phyloP scores from a whole-genome alignment of 2,888 invertebrate species.

The Himalopsyche japonica region DNA sequence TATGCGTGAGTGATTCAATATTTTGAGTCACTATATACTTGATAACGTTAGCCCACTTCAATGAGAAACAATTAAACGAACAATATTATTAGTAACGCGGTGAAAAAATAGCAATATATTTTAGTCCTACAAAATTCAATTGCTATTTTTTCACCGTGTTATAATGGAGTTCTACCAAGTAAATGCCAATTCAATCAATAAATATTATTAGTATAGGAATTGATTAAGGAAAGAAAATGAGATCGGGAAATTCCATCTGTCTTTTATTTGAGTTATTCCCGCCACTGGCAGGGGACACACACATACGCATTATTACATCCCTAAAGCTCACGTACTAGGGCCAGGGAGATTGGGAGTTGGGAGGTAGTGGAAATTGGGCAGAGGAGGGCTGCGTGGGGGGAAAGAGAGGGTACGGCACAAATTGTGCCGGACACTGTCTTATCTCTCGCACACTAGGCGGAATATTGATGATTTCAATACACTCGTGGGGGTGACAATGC shows the following conservation, averaged over 20 bases:
- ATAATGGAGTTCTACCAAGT: too few relatives aligned
- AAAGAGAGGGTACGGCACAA: slow-evolving; percentile 25
- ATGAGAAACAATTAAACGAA: too few relatives aligned
- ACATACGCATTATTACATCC: not conserved
- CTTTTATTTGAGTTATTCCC: not conserved
- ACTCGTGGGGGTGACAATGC: slow-evolving; percentile 11
- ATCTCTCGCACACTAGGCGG: slow-evolving; percentile 40
- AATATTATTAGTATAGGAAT: too few relatives aligned
- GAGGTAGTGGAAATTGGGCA: not conserved
- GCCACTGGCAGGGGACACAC: not conserved
- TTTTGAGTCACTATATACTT: too few relatives aligned
- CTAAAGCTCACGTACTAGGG: slow-evolving; percentile 4
- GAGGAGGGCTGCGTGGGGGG: not conserved
- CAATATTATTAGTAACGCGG: too few relatives aligned
- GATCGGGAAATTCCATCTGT: not conserved
- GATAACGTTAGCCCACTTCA: too few relatives aligned
- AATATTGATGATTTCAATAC: slow-evolving; percentile 40
- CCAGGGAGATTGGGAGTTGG: not conserved
- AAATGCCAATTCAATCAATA: too few relatives aligned
- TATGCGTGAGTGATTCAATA: too few relatives aligned
- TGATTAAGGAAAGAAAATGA: too few relatives aligned
- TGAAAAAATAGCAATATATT: too few relatives aligned
- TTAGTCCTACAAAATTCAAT: too few relatives aligned
- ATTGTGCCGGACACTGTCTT: slow-evolving; percentile 39
- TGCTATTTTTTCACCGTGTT: too few relatives aligned